phyloP scores from a whole-genome alignment of 2,888 invertebrate species.

The Dryococelus australis region DNA sequence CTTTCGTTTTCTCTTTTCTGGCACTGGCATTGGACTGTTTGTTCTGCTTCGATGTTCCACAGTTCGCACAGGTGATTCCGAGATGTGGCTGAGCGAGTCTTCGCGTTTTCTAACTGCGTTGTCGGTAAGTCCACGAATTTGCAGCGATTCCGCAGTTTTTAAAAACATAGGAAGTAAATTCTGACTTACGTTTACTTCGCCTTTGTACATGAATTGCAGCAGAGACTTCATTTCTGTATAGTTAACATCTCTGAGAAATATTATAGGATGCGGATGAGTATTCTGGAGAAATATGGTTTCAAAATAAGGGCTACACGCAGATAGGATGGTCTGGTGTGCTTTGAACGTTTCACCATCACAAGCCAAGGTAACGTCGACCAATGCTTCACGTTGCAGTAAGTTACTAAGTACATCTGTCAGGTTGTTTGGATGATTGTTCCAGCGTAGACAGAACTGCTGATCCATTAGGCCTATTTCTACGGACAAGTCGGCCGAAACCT shows the following conservation, averaged over 20 bases:
- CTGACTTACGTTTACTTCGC: slow-evolving; percentile 90
- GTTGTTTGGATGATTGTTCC: slow-evolving; percentile 94
- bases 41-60: slow-evolving; percentile 56
- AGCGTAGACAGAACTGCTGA: slow-evolving; percentile 89
- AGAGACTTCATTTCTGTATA: slow-evolving; percentile 88
- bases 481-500: slow-evolving; percentile 32
- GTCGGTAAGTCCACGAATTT: slow-evolving; percentile 88
- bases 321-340: slow-evolving; percentile 93
- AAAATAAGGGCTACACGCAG: slow-evolving; percentile 94
- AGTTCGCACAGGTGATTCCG: slow-evolving; percentile 55
- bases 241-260: slow-evolving; percentile 91
- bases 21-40: slow-evolving; percentile 57
- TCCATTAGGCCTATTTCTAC: slow-evolving; percentile 56
- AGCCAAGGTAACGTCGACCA: slow-evolving; percentile 92
- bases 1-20: slow-evolving; percentile 70
- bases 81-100: slow-evolving; percentile 55
- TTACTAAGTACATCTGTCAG: slow-evolving; percentile 89
- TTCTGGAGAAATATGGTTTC: slow-evolving; percentile 90
- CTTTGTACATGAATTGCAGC: slow-evolving; percentile 93
- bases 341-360: slow-evolving; percentile 79
- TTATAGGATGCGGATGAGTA: slow-evolving; percentile 89
- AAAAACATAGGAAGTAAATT: slow-evolving; percentile 89
- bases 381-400: slow-evolving; percentile 84
- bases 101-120: slow-evolving; percentile 66
- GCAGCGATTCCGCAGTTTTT: slow-evolving; percentile 90